These are phyloP conservation scores for Corvus moneduloides DNA, from an alignment of 2,113 vertebrate genomes.

Conservation along the genomic window DNA sequence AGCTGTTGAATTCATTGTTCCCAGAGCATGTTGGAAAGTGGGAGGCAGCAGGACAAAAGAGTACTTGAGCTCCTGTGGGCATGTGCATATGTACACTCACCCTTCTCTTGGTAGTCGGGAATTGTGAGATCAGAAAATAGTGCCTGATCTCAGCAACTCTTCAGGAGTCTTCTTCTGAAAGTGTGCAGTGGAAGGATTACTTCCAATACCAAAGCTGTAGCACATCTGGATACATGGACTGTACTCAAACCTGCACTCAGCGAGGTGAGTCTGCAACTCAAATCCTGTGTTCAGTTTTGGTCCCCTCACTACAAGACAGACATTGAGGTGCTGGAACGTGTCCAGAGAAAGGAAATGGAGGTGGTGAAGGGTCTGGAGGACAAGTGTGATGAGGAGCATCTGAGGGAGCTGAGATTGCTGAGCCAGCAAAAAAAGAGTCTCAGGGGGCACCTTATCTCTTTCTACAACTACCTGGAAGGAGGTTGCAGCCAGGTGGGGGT, in stretches of 20 bases:
- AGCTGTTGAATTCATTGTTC: neutral
- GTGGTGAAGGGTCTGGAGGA: neutral
- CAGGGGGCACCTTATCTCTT: neutral
- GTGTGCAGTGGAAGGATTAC: neutral
- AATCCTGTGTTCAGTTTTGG: neutral
- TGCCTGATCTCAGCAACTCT: neutral
- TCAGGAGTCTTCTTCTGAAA: neutral
- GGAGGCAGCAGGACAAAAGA: neutral
- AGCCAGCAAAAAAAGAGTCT: neutral
- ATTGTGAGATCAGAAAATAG: neutral
- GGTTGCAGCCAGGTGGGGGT: neutral
- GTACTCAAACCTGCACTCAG: neutral
- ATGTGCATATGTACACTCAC: fast-evolving
- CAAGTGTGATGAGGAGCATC: neutral
- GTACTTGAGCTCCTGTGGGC: neutral
- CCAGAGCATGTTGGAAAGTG: neutral
- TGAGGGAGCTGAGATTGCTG: neutral
- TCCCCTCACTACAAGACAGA: neutral
- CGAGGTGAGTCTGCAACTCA: neutral
- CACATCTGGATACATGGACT: neutral
- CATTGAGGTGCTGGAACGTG: neutral
- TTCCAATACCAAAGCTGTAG: neutral
- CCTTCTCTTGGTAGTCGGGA: neutral
- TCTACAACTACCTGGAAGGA: neutral
- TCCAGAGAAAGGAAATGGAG: neutral